Evolutionary conservation across 2,888 invertebrate species (phyloP).

Genomic region (Melanostoma mellinum): DNA sequence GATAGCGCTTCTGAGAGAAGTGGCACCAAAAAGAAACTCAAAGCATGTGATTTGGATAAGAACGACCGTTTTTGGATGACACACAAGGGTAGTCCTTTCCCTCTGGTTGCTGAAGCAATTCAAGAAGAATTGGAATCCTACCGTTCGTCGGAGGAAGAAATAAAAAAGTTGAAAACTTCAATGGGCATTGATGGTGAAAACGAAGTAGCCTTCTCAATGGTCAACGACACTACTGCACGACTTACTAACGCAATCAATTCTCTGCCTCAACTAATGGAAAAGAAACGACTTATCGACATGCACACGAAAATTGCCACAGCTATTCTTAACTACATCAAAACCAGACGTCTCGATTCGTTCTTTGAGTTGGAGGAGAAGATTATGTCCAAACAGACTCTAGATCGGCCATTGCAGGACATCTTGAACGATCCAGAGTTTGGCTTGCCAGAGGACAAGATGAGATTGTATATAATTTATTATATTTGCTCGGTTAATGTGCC

Average conservation of each 20-base stretch:
- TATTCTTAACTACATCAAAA: slow-evolving; percentile 92
- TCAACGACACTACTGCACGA: slow-evolving; percentile 95
- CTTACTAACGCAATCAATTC: slow-evolving; percentile 97
- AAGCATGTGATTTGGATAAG: slow-evolving; percentile 94
- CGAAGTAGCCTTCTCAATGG: slow-evolving; percentile 92
- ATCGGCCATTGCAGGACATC: slow-evolving; percentile 93
- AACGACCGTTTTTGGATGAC: slow-evolving; percentile 95
- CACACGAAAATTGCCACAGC: slow-evolving; percentile 99
- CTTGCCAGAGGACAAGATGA: slow-evolving; percentile 94
- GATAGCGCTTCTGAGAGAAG: slow-evolving; percentile 82
- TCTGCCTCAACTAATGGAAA: slow-evolving; percentile 97
- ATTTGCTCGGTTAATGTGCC: slow-evolving; percentile 91
- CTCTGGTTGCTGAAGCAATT: slow-evolving; percentile 98
- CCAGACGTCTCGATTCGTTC: slow-evolving; percentile 95
- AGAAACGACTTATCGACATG: slow-evolving; percentile 98
- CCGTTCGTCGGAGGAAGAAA: slow-evolving; percentile 95
- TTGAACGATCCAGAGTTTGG: slow-evolving; percentile 94
- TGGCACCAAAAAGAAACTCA: slow-evolving; percentile 89
- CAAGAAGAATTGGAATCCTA: slow-evolving; percentile 99
- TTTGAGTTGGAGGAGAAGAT: slow-evolving; percentile 99
- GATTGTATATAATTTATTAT: slow-evolving; percentile 95
- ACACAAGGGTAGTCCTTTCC: slow-evolving; percentile 97
- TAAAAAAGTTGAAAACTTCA: slow-evolving; percentile 95
- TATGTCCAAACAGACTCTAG: slow-evolving; percentile 92
- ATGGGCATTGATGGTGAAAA: slow-evolving; percentile 96